Evolutionary conservation across 2,797 vertebrate genomes (phyloP), one percentile per base, ranked within the genome.

Genomic region (Sebastes iracundus): DNA sequence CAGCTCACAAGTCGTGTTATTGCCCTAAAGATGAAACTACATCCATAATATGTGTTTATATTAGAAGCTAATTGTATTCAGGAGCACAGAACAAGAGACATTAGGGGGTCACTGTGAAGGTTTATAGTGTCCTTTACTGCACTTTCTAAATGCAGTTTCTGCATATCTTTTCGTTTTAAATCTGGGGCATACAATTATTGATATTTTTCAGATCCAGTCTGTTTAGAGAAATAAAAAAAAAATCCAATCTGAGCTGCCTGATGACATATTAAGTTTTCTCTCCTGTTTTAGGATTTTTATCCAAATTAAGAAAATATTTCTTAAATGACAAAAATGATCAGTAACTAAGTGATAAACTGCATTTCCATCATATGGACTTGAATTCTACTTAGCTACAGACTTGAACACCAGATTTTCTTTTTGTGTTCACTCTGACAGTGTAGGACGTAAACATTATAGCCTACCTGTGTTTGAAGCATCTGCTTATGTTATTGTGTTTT

Each of bases 21-120:
- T 90, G 89, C 87, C 88, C 83, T 77, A 84, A 79, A 63, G 75
- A 90, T 68, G 53, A 87, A 85, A 75, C 81, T 77, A 80, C 87
- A 87, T 86, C 82, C 68, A 80, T 76, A 83, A 62, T 58, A 32
- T 52, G 77, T 73, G 10, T 78, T 78, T 80, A 64, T 66, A 86
- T 55, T 35, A 79, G 7, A 89, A 62, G 68, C 53, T 82, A 52
- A 77, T 77, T 95, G 92, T 89, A 94, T 93, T 93, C 91, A 90
- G 94, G 93, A 90, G 82, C 83, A 94, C 94, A 88, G 81, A 82
- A 75, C 82, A 22, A 56, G 59, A 80, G 63, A 80, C 33, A 38
- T 6, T 5, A 6, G 65, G 56, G 84, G 84, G 66, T 81, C 69
- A 75, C 60, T 16, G 82, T 33, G 0, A 64, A 63, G 64, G 27